These are phyloP conservation scores for Amiota minor DNA, from an alignment of 2,888 invertebrate genomes.

Conservation along the genomic window DNA sequence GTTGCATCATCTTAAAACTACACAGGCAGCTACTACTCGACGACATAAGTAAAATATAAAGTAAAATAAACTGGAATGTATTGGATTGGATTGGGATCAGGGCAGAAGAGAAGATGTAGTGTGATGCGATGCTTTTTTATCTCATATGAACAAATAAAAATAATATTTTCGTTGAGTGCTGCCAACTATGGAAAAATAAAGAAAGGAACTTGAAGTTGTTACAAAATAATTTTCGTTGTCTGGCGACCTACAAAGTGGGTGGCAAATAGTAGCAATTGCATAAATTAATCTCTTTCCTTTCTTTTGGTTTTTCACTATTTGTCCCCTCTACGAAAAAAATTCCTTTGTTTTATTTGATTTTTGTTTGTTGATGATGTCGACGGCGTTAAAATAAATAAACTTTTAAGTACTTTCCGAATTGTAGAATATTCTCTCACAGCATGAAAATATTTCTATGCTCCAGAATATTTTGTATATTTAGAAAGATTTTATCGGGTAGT, in stretches of 20 bases:
- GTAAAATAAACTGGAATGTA: no score
- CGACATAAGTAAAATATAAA: no score
- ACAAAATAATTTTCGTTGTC: conserved; percentile 57
- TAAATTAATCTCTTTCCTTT: conserved; percentile 58
- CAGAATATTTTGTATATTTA: no score
- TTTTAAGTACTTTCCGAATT: conserved; percentile 66
- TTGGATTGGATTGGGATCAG: no score
- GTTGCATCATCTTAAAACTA: conserved; percentile 34
- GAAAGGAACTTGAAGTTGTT: conserved; percentile 46
- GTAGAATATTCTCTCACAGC: neutral
- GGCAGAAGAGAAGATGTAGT: no score
- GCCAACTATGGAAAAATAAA: conserved; percentile 36
- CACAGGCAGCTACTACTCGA: neutral
- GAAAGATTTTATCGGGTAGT: no score
- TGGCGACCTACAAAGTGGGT: conserved; percentile 58
- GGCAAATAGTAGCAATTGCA: conserved; percentile 48
- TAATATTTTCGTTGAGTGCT: conserved; percentile 20
- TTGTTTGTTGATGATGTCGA: conserved; percentile 56
- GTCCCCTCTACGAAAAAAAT: conserved; percentile 33
- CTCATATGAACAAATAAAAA: conserved; percentile 42
- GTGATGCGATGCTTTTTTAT: conserved; percentile 31
- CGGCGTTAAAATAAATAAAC: conserved; percentile 63
- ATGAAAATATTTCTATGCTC: conserved; percentile 9
- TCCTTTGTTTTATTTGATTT: conserved; percentile 56
- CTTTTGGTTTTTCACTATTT: conserved; percentile 26